Evolutionary conservation across 92 coral and sea anemone genomes (phyloP), one percentile per base, ranked within the genome.

Genomic region (Porites evermanni): DNA sequence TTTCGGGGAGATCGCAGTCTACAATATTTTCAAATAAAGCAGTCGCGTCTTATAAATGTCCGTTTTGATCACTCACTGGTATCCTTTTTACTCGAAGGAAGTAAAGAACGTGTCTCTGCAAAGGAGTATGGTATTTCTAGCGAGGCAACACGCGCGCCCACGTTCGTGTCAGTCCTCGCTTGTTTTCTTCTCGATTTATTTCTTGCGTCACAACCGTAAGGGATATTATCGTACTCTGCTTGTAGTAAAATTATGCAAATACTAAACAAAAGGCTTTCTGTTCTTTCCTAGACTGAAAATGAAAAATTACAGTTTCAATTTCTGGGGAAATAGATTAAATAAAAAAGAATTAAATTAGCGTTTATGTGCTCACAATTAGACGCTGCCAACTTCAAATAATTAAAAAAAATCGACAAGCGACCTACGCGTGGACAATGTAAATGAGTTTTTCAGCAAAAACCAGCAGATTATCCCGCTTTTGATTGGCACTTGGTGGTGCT

Each of bases 201-300:
- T n/a, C 70, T 81, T 13, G 23, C 7, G 19, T 18, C 21, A 14
- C 21, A 1, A 1, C 13, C 21, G 12, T 78, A 9, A 10, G 5
- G 29, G 65, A 58, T 50, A 64, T 44, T 47, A 64, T 66, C 67
- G 50, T 20, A 19, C 20, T 79, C 47, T 23, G n/a, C 47, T 47
- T 44, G 23, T 79, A 53, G 75, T 13, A 69, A n/a, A 53, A 70
- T 70, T 81, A 71, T 70, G 78, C 77, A 81, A 59, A 81, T 70
- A 29, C 29, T 1, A 29, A 70, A 54, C 5, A 13, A 7, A 70
- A 81, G 24, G 14, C 19, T 17, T 3, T 32, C 77, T 14, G 19
- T 69, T 38, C 47, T 38, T 38, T 38, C 47, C 47, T 38, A 38
- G 47, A 4, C 47, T 38, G 0, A 23, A 12, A 18, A 32, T 47